Evolutionary conservation across 2,797 vertebrate species (phyloP).

Genomic region (Phoebastria nigripes): DNA sequence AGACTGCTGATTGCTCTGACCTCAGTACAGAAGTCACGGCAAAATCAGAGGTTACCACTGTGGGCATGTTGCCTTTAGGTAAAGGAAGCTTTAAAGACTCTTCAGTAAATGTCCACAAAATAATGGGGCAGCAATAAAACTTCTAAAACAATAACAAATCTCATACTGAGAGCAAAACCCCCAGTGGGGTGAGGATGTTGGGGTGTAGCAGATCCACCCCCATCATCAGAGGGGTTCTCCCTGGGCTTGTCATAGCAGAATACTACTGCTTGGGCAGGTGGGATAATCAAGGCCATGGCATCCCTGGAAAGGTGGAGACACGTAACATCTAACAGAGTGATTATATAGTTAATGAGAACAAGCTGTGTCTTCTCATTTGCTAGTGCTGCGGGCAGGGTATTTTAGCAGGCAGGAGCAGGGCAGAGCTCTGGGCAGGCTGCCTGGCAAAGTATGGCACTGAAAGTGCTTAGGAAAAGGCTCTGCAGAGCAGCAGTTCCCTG

Average conservation of each 20-base stretch:
- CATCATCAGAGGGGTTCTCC: neutral
- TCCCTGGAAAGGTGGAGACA: neutral
- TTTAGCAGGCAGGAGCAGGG: neutral
- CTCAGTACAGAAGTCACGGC: neutral
- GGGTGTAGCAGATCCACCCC: neutral
- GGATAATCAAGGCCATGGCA: neutral
- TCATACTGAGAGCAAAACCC: neutral
- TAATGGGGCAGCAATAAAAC: neutral
- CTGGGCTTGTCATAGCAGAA: neutral
- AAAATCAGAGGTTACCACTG: neutral
- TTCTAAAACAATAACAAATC: neutral
- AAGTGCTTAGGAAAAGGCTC: rapidly evolving
- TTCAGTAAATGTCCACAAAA: neutral
- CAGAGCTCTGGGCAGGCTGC: rapidly evolving
- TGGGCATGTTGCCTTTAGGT: rapidly evolving
- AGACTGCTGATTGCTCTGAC: neutral
- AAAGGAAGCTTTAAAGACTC: neutral
- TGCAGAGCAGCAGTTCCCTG: neutral
- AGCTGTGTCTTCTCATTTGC: neutral
- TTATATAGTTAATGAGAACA: neutral
- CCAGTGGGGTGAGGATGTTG: neutral
- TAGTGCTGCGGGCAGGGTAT: neutral
- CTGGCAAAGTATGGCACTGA: rapidly evolving
- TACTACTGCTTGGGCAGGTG: neutral
- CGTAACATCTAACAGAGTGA: neutral